Percentiles rank a stretch among this genome's conserved stretches.
Conservation (phyloP, 2,113 vertebrate genomes). For the Progne subis region DNA sequence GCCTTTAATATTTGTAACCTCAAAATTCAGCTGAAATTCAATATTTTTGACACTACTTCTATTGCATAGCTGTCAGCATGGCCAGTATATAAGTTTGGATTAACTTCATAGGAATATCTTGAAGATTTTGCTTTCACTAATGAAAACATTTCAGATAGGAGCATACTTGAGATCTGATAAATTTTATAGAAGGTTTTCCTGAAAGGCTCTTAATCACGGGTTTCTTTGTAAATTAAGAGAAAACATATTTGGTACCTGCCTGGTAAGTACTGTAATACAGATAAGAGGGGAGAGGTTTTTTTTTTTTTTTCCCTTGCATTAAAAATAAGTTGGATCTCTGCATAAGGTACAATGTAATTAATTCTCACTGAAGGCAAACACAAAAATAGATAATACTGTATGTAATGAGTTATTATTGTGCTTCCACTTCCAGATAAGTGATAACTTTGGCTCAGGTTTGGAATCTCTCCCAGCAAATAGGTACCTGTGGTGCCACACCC, state of each 20-base stretch:
- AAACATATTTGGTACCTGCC: background rate
- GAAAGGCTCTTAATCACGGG: background rate
- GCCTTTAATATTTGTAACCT: background rate
- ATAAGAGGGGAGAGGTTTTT: background rate
- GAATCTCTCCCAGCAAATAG: background rate
- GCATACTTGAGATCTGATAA: background rate
- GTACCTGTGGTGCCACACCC: background rate
- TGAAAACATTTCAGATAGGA: background rate
- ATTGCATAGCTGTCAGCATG: background rate
- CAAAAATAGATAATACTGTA: background rate
- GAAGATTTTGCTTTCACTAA: background rate
- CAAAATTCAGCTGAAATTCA: background rate
- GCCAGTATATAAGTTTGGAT: background rate
- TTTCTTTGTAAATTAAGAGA: background rate
- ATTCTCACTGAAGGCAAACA: background rate
- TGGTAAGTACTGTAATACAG: background rate
- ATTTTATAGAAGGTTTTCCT: background rate
- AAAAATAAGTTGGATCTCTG: background rate
- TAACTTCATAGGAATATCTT: background rate
- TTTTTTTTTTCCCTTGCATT: background rate
- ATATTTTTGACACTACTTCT: background rate
- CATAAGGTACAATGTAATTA: background rate
- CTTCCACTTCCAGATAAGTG: background rate
- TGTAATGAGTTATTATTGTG: background rate
- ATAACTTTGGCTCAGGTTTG: background rate